Evolutionary conservation across 2,113 vertebrate genomes (phyloP).

Genomic region (Mola mola): DNA sequence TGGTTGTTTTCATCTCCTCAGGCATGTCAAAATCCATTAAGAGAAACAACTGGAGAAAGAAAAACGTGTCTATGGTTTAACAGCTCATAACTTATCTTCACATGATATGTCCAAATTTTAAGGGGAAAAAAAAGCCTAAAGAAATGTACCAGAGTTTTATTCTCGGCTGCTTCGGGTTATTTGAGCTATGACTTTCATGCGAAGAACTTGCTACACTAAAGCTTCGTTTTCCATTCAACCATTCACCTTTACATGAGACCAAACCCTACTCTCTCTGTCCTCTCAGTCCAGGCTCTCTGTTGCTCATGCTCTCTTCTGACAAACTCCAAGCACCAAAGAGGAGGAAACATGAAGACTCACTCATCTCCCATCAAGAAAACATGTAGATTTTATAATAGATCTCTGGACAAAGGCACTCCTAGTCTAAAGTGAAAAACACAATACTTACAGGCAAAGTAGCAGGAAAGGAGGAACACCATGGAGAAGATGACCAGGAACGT

Average conservation of each 20-base stretch:
- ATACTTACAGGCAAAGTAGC: slow-evolving; percentile 92
- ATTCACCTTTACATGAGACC: slow-evolving; percentile 43
- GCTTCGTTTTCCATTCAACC: slow-evolving; percentile 43
- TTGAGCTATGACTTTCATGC: slow-evolving; percentile 37
- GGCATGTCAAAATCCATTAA: too few relatives aligned
- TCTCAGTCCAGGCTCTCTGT: slow-evolving; percentile 3
- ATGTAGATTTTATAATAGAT: slow-evolving; percentile 47
- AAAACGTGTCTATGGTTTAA: too few relatives aligned
- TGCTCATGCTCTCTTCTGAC: slow-evolving; percentile 15
- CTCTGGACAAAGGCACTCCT: slow-evolving; percentile 29
- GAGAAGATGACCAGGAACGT: slow-evolving; percentile 91
- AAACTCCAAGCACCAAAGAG: neutral
- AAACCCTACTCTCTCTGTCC: slow-evolving; percentile 5
- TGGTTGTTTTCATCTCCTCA: too few relatives aligned
- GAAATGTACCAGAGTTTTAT: neutral
- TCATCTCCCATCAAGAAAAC: slow-evolving; percentile 61
- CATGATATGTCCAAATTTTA: neutral
- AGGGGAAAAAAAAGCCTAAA: neutral
- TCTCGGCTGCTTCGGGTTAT: slow-evolving; percentile 28
- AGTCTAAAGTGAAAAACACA: slow-evolving; percentile 37
- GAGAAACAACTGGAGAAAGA: too few relatives aligned
- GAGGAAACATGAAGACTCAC: slow-evolving; percentile 64
- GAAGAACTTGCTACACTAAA: slow-evolving; percentile 33
- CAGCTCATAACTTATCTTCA: neutral
- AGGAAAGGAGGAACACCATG: slow-evolving; percentile 89